Percentiles rank a stretch among this genome's conserved stretches.
Evolutionary conservation across 2,113 vertebrate species (phyloP).

Genomic region (Tringa solitaria): DNA sequence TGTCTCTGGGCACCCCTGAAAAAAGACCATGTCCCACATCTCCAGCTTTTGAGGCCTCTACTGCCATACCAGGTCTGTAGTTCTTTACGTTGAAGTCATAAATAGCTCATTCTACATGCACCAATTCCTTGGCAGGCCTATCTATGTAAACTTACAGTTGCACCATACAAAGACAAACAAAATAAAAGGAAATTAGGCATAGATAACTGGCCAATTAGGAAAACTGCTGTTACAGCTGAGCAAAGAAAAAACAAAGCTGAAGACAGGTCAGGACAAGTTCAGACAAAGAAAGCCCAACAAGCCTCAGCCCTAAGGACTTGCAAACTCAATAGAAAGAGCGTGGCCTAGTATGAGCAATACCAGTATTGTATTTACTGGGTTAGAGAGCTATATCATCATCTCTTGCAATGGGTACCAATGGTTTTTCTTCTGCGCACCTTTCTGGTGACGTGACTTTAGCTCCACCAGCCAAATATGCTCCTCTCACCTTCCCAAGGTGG

Average conservation of each 20-base stretch:
- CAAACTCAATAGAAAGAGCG: not conserved
- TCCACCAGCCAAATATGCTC: not conserved
- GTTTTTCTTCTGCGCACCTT: not conserved
- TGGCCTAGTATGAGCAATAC: not conserved
- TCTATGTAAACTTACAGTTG: not conserved
- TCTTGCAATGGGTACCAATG: not conserved
- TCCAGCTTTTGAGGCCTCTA: not conserved
- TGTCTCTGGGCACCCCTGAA: too few relatives aligned
- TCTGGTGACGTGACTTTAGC: not conserved
- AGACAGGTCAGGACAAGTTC: not conserved
- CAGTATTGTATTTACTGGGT: not conserved
- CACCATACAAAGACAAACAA: not conserved
- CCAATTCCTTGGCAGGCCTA: not conserved
- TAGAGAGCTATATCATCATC: not conserved
- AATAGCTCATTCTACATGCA: not conserved
- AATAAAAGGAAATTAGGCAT: not conserved
- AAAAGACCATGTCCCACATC: not conserved
- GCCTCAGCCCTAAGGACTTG: not conserved
- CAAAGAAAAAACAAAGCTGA: not conserved
- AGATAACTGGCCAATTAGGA: not conserved
- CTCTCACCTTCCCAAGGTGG: not conserved
- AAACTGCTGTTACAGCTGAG: not conserved
- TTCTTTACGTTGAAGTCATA: accelerated
- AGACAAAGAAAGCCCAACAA: not conserved
- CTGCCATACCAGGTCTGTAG: accelerated